Base-by-base conservation (phyloP, 2,797 vertebrate genomes). In the Syndactyla subalaris region DNA sequence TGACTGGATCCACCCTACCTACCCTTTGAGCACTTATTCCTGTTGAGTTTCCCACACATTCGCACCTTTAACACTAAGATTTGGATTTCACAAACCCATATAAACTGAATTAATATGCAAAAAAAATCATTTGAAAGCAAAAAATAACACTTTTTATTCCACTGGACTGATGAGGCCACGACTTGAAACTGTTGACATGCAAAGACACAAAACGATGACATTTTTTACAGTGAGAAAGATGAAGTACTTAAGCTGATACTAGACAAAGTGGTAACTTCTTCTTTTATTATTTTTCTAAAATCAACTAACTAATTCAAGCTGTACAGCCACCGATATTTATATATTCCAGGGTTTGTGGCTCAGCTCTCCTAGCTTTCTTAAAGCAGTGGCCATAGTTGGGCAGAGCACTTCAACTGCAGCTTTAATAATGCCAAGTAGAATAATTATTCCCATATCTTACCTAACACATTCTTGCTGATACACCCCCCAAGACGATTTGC, bases 131-230 rank as follows among this genome's bases (percentile, higher is more conserved):
- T 91, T 59, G 51, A 85, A 93, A 75, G 3, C 26, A 63, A 70
- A 59, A 86, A 36, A 34, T 71, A 90, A n/a, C 26, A 85, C 6
- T 76, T 80, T 29, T 74, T 67, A 67, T 46, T 68, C 30, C 32
- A 36, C 7, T 58, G 30, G 41, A 77, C 30, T 9, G n/a, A 75
- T 11, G 9, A 21, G 16, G 46, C 10, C 12, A 46, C n/a, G 38
- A 68, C 43, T 73, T 73, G 23, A 76, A 85, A 57, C 24, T 54
- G 21, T 7, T 73, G 23, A 79, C n/a, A 41, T 43, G 22, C 22
- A 57, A 34, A 72, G 41, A 65, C 0, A 38, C 2, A 79, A 67
- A 88, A 6, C 0, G 0, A 39, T 16, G 10, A 7, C 74, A 30
- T 9, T 13, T 34, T 48, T 51, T 52, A 41, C 7, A 57, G 10